Base-by-base conservation (phyloP, 1,140 invertebrate genomes). In the Ostrea denselamellosa region DNA sequence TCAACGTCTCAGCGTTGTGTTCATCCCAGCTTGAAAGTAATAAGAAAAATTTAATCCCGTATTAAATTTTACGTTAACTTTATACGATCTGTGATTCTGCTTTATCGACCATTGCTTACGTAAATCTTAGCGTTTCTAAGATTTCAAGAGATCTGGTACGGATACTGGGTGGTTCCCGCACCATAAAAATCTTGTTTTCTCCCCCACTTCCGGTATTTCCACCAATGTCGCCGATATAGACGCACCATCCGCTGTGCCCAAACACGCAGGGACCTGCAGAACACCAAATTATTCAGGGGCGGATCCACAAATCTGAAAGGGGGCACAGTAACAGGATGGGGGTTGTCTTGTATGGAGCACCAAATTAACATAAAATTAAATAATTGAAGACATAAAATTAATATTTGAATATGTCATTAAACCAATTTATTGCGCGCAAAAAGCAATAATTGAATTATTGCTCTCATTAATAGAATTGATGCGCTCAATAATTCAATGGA, bases 181-280 rank as follows among this genome's bases (percentile, higher is more conserved):
- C 85, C 51, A 89, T 90, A 88, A 92, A 91, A 71, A 92, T 90
- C 19, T 82, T 89, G 34, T 91, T 92, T 0, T 85, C 85, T 51
- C 88, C 89, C 19, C 89, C 89, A 65, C 44, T 44, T 17, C 90
- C 90, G 9, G 88, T 85, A 77, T 91, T 90, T n/a, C 89, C 91
- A 4, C 91, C 91, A n/a, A 90, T 92, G 85, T 91, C 92, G 34
- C 85, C 91, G 51, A 92, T 90, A 82, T 92, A 92, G 8, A 93
- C 81, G 86, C 92, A 93, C 25, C 90, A 56, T 22, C 88, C 88
- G 7, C 65, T 68, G 12, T 53, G 51, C 2, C 71, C 87, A 4
- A 83, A 56, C 9, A 83, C 58, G 85, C 92, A 92, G 0, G 92
- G 91, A n/a, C 91, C 92, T 44, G 89, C 86, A 68, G 3, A 68